Evolutionary conservation across 2,888 invertebrate genomes (phyloP).

Genomic region (Andrena hattorfiana): DNA sequence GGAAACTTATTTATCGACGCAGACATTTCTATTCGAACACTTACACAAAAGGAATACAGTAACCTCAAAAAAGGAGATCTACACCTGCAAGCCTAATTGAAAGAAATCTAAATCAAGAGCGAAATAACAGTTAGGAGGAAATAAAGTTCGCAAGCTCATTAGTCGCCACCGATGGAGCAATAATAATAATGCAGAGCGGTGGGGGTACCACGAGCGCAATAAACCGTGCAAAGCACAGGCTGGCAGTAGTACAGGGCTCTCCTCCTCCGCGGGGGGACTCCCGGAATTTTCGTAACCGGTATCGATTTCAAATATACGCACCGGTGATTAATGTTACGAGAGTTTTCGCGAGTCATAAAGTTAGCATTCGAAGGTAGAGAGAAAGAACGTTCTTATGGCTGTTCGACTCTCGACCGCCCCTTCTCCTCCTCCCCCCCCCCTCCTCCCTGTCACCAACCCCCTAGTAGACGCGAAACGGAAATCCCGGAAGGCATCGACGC

Average conservation of each 20-base stretch:
- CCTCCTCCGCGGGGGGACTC: not conserved
- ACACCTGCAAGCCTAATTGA: too few relatives aligned
- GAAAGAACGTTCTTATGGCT: conserved; percentile 51
- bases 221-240: conserved; percentile 68
- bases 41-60: too few relatives aligned
- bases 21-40: not conserved
- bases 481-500: conserved; percentile 76
- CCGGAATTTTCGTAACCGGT: conserved; percentile 78
- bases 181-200: not conserved
- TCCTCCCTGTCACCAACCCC: too few relatives aligned
- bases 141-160: not conserved
- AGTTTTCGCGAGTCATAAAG: conserved; percentile 84
- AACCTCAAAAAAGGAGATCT: too few relatives aligned
- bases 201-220: not conserved
- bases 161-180: not conserved
- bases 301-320: conserved; percentile 79
- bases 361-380: conserved; percentile 78
- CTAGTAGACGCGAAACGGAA: conserved; percentile 15
- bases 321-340: conserved; percentile 84
- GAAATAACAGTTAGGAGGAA: not conserved
- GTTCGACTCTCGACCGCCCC: conserved; percentile 36
- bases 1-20: not conserved
- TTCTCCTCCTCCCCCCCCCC: not conserved
- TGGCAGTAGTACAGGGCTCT: not conserved
- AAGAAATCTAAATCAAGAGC: too few relatives aligned